These are phyloP conservation scores for Blastomussa wellsi DNA, from an alignment of 92 coral and sea anemone genomes.

Conservation along the genomic window DNA sequence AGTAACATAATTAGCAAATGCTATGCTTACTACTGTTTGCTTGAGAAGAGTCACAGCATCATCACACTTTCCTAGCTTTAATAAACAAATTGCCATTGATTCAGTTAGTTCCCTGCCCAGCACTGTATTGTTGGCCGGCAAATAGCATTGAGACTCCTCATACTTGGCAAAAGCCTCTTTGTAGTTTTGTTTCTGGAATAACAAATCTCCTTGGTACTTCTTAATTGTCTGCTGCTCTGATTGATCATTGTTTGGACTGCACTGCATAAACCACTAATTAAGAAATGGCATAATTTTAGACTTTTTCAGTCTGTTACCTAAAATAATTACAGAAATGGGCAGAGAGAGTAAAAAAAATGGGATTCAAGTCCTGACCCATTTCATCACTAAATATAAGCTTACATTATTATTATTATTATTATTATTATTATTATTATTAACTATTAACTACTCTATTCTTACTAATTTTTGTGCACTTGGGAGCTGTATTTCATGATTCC, in stretches of 20 bases:
- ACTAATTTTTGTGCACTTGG: too few species aligned
- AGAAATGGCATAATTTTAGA: neutral
- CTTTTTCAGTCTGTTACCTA: too few species aligned
- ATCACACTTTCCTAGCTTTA: conserved; percentile 57
- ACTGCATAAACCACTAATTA: conserved; percentile 65
- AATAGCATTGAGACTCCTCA: conserved; percentile 25
- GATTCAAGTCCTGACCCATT: too few species aligned
- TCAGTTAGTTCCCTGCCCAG: conserved; percentile 74
- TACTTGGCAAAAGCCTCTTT: conserved; percentile 50
- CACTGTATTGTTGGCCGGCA: conserved; percentile 40
- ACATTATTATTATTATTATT: too few species aligned
- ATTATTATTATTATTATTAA: too few species aligned
- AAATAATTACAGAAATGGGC: too few species aligned
- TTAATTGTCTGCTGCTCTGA: conserved; percentile 51
- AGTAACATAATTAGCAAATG: too few species aligned
- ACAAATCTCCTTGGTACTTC: conserved; percentile 75
- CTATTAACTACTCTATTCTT: too few species aligned
- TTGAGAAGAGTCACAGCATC: conserved; percentile 46
- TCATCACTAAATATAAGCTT: too few species aligned
- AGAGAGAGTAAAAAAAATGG: too few species aligned
- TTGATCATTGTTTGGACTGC: conserved; percentile 20
- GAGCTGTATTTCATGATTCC: too few species aligned
- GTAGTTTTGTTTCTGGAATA: conserved; percentile 44
- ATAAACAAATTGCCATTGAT: conserved; percentile 65
- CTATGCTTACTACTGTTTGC: conserved; percentile 34